A percentile compares a stretch with the other conserved stretches of the same genome.
phyloP scores from a whole-genome alignment of 2,888 invertebrate genomes.

The Meganola albula region DNA sequence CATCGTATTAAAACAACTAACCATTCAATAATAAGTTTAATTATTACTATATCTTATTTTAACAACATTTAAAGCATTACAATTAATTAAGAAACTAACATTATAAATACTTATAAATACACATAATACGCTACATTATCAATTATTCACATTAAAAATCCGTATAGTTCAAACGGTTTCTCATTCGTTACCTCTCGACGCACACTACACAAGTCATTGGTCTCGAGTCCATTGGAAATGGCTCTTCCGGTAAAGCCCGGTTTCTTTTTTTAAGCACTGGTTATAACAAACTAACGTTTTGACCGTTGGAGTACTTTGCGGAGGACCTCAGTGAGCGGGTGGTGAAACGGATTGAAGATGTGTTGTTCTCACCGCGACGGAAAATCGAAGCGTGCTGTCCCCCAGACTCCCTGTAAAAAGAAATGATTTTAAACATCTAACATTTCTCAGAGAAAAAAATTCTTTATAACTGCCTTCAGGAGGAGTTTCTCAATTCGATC shows the following conservation, averaged over 20 bases:
- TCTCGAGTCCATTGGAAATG: slow-evolving; percentile 23
- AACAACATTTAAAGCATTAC: too few species aligned
- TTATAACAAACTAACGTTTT: slow-evolving; percentile 64
- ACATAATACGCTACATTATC: too few species aligned
- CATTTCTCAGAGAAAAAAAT: too few species aligned
- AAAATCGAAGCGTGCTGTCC: slow-evolving; percentile 60
- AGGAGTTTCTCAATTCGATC: too few species aligned
- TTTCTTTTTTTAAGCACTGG: slow-evolving; percentile 29
- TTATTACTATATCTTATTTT: too few species aligned
- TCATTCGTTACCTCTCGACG: slow-evolving; percentile 33
- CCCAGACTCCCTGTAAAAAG: slow-evolving; percentile 57
- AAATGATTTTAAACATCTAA: neutral
- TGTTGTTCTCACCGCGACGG: slow-evolving; percentile 60
- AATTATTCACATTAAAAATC: too few species aligned
- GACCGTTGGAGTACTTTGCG: slow-evolving; percentile 58
- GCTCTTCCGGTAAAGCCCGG: slow-evolving; percentile 29
- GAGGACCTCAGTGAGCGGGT: slow-evolving; percentile 61
- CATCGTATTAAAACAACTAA: too few species aligned
- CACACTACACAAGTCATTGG: slow-evolving; percentile 39
- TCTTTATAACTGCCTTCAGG: too few species aligned
- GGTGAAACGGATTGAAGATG: slow-evolving; percentile 61
- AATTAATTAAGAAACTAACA: too few species aligned
- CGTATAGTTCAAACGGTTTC: slow-evolving; percentile 20
- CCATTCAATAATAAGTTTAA: too few species aligned
- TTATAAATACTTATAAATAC: too few species aligned